Evolutionary conservation across 2,888 invertebrate species (phyloP).

Genomic region (Drosophila neoperkinsi): DNA sequence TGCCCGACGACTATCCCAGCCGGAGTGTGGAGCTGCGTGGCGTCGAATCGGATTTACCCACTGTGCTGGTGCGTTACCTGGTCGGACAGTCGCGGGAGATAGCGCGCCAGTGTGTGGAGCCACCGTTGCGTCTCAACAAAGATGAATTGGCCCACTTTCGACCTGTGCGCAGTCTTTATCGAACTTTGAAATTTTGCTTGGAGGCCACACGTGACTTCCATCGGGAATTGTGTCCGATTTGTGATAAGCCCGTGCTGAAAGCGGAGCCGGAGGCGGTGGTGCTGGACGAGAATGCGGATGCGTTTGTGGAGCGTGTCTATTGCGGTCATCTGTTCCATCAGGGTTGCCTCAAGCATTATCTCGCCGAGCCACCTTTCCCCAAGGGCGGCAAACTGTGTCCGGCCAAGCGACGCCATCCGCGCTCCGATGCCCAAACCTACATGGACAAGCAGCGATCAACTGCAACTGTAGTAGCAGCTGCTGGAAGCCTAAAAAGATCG

Average conservation of each 20-base stretch:
- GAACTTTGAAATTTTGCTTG: slow-evolving; percentile 87
- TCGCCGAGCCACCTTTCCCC: slow-evolving; percentile 91
- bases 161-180: slow-evolving; percentile 88
- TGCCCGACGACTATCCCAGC: slow-evolving; percentile 89
- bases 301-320: slow-evolving; percentile 89
- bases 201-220: slow-evolving; percentile 88
- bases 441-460: slow-evolving; percentile 74
- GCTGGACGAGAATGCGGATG: slow-evolving; percentile 87
- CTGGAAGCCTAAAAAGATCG: slow-evolving; percentile 3
- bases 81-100: slow-evolving; percentile 89
- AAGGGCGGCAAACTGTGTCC: slow-evolving; percentile 90
- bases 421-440: slow-evolving; percentile 83
- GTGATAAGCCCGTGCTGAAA: slow-evolving; percentile 88
- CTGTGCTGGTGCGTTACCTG: slow-evolving; percentile 87
- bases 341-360: slow-evolving; percentile 88
- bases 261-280: slow-evolving; percentile 86
- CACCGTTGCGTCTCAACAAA: slow-evolving; percentile 87
- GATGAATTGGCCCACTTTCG: slow-evolving; percentile 87
- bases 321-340: slow-evolving; percentile 91
- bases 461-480: neutral
- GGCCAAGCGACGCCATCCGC: slow-evolving; percentile 82
- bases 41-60: slow-evolving; percentile 89
- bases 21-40: slow-evolving; percentile 86
- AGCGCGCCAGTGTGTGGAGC: slow-evolving; percentile 89
- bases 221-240: slow-evolving; percentile 88